Conservation (phyloP, 2,888 invertebrate species). For the Callosobruchus maculatus region DNA sequence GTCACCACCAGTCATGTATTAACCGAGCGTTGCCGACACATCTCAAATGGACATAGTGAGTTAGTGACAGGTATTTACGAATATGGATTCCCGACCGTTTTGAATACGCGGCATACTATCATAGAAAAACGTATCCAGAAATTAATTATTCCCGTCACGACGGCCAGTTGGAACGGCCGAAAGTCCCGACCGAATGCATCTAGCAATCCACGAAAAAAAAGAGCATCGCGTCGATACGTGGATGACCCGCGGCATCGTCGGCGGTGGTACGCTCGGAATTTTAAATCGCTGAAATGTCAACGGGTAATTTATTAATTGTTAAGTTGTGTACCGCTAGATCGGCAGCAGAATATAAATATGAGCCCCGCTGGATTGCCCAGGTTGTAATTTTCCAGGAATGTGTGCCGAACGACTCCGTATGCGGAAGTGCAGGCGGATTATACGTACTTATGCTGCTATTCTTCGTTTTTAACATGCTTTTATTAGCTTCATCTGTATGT, state of each 20-base stretch:
- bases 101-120: too few relatives aligned
- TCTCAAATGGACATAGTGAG: too few relatives aligned
- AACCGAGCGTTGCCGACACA: too few relatives aligned
- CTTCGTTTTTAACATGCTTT: not conserved
- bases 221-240: not conserved
- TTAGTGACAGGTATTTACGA: too few relatives aligned
- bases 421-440: not conserved
- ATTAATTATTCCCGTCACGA: not conserved
- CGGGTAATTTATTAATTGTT: slow-evolving; percentile 12
- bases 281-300: slow-evolving; percentile 10
- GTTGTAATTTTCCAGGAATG: not conserved
- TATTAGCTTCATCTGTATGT: too few relatives aligned
- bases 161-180: not conserved
- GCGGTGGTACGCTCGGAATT: slow-evolving; percentile 3
- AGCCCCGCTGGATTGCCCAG: not conserved
- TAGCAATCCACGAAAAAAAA: not conserved
- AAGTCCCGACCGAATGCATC: not conserved
- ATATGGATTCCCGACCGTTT: too few relatives aligned
- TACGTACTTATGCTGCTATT: not conserved
- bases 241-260: not conserved
- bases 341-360: not conserved
- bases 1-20: too few relatives aligned
- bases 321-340: not conserved
- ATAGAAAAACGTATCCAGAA: not conserved
- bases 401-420: not conserved